phyloP scores from a whole-genome alignment of 2,888 invertebrate genomes.

The Saturnia pavonia region DNA sequence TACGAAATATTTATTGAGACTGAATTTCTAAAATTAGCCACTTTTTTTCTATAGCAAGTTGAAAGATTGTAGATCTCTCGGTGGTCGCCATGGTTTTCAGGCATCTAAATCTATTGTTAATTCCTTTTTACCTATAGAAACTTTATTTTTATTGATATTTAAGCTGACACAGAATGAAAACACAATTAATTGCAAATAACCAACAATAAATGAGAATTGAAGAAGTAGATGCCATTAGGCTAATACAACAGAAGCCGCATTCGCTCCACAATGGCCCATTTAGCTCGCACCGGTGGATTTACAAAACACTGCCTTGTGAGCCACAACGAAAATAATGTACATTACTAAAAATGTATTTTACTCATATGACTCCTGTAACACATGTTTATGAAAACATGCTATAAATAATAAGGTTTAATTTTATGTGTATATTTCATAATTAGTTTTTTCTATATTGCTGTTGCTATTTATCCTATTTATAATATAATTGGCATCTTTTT shows the following conservation, averaged over 20 bases:
- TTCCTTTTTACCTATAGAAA: too few species aligned
- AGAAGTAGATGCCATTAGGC: constrained; percentile 68
- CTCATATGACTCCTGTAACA: constrained; percentile 44
- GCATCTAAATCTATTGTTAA: too few species aligned
- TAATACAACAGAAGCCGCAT: constrained; percentile 70
- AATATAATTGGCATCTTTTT: too few species aligned
- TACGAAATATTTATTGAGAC: too few species aligned
- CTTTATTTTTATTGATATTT: not conserved
- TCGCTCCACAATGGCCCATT: constrained; percentile 70
- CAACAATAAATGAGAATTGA: constrained; percentile 62
- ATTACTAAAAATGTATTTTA: constrained; percentile 73
- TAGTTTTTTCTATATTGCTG: too few species aligned
- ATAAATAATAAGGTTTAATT: not conserved
- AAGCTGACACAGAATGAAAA: constrained; percentile 39
- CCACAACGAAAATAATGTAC: constrained; percentile 62
- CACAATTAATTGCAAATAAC: constrained; percentile 50
- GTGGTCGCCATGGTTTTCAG: too few species aligned
- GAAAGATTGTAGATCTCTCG: too few species aligned
- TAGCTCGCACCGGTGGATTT: constrained; percentile 61
- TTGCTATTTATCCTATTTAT: not conserved
- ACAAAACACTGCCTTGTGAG: constrained; percentile 69
- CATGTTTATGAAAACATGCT: constrained; percentile 44
- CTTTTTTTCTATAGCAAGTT: too few species aligned
- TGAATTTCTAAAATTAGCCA: too few species aligned
- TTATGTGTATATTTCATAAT: not conserved